Evolutionary conservation across 2,888 invertebrate genomes (phyloP), one percentile per base, ranked within the genome.

Genomic region (Unio delphinus): DNA sequence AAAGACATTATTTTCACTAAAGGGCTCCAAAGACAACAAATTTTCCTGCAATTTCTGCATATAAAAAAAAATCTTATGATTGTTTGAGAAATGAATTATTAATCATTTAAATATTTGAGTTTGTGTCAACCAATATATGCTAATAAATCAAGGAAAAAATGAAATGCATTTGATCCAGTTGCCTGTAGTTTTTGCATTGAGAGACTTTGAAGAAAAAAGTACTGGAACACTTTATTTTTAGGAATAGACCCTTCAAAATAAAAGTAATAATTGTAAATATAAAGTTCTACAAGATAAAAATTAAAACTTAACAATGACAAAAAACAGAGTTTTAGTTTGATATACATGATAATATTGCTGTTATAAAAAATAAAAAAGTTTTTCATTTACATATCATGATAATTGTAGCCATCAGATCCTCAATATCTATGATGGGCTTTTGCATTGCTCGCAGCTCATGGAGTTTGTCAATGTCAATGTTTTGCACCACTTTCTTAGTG

Each of bases 401-500:
- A 55, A 90, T 85, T 70, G 90, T 87, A 6, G 89, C 88, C 84
- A 90, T 86, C 11, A 90, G 78, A 69, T 90, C 89, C 77, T 89
- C 89, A 8, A 89, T 84, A 62, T 89, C 89, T 23, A 83, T 81
- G 74, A 84, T 83, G 6, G 90, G 89, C 80, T 90, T 90, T 69
- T 85, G 84, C 85, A 87, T 88, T 68, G 84, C 85, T 60, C 90
- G 72, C 23, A 90, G 82, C 68, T 89, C 89, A 20, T 86, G 81
- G 60, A 90, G 83, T 66, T 86, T 87, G 17, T 89, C 89, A 60
- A 86, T 79, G 73, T 88, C 80, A 73, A 90, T 88, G 60, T 84
- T 82, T 79, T 89, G 85, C n/a, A 90, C 88, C 30, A 89, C 82
- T 73, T 89, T 89, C 83, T 89, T 89, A 0, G 90, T 89, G 78